Conservation (phyloP, 2,888 invertebrate genomes). For the Creontiades dilutus region DNA sequence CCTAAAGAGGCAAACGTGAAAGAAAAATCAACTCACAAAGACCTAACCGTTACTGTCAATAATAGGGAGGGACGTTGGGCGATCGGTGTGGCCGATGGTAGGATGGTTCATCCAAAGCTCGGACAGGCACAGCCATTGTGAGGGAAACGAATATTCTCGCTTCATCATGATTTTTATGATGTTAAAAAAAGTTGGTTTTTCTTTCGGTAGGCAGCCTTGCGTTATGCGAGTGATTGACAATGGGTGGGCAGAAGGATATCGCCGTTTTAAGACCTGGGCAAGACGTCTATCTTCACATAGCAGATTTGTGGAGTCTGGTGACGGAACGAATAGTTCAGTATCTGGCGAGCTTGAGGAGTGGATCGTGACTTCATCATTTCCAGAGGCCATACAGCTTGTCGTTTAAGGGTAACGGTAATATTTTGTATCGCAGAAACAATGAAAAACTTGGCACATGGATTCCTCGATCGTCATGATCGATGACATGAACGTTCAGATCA, state of each 20-base stretch:
- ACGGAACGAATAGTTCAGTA: no score
- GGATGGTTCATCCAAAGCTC: neutral
- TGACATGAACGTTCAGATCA: no score
- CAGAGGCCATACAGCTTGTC: no score
- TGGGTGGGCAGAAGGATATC: neutral
- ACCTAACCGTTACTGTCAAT: neutral
- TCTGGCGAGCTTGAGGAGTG: no score
- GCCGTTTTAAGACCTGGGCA: neutral
- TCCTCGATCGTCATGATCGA: no score
- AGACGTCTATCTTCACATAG: no score
- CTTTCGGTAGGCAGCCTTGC: neutral
- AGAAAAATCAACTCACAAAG: slow-evolving; percentile 1
- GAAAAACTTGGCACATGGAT: no score
- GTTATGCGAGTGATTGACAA: neutral
- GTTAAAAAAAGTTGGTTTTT: neutral
- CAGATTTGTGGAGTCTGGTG: no score
- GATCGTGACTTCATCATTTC: no score
- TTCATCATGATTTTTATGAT: neutral
- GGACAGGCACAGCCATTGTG: neutral
- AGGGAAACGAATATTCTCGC: neutral
- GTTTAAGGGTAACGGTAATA: no score
- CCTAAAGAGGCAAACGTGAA: neutral
- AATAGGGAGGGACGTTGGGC: neutral
- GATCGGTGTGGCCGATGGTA: neutral
- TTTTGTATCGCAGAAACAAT: no score